Evolutionary conservation across 2,113 vertebrate species (phyloP).

Genomic region (Limanda limanda): DNA sequence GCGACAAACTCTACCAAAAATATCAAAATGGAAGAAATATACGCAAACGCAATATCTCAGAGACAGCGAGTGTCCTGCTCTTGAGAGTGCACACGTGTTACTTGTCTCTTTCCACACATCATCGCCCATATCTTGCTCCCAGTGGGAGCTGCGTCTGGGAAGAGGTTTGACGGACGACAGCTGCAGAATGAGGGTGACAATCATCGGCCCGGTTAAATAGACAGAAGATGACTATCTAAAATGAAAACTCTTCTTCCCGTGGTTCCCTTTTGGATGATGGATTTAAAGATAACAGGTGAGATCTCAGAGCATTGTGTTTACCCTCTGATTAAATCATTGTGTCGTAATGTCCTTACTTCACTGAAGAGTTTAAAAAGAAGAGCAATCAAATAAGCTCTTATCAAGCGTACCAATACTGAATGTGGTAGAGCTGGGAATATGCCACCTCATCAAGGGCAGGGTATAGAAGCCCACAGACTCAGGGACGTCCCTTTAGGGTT

Average conservation of each 20-base stretch:
- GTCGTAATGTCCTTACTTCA: neutral
- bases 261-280: constrained; percentile 8
- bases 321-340: constrained; percentile 14
- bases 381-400: neutral
- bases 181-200: constrained; percentile 42
- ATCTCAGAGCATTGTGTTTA: constrained; percentile 13
- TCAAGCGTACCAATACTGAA: neutral
- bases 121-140: neutral
- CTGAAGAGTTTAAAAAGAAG: neutral
- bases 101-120: neutral
- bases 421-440: no score
- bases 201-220: constrained; percentile 33
- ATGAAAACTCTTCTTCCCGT: constrained; percentile 17
- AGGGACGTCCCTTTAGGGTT: no score
- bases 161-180: constrained; percentile 44
- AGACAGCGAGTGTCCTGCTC: neutral
- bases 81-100: constrained; percentile 18
- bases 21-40: neutral
- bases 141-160: constrained; percentile 8
- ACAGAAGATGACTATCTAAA: constrained; percentile 55
- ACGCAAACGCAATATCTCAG: constrained; percentile 12
- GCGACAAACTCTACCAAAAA: neutral
- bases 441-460: no score
- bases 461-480: no score
- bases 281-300: constrained; percentile 28